Base-by-base conservation (phyloP, 1,140 invertebrate genomes). In the Planococcus citri region DNA sequence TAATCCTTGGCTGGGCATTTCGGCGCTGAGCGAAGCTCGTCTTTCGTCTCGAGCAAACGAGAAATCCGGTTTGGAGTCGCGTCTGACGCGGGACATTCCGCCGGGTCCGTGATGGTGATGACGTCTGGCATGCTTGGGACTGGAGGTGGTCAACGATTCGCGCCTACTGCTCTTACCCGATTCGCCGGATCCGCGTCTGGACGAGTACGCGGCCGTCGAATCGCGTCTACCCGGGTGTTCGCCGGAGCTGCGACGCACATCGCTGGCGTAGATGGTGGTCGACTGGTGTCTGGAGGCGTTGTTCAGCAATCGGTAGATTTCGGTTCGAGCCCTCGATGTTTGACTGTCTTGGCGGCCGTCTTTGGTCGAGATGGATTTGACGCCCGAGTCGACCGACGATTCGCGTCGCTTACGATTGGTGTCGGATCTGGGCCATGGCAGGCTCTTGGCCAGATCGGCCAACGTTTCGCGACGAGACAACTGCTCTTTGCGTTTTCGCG, bases 341-440 rank as follows among this genome's bases (percentile, higher is more conserved):
- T 64, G 60, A 21, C 60, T 27, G 74, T 90, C 86, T 74, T 83
- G 85, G 60, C 79, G 83, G 4, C 88, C 89, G 4, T 88, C 89
- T 17, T 87, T 80, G 1, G 85, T 85, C 73, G 88, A 87, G 25
- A 72, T 77, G 0, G 86, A 87, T 73, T 88, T 87, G 68, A 90
- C 87, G n/a, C 89, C 88, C 0, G 88, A 88, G 76, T 91, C 89
- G 20, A 88, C 88, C 21, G 88, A 90, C 20, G 88, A 91, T 73
- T 92, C 90, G 51, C 89, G 81, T 0, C 89, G 81, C 70, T 90
- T 89, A 25, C 85, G 80, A 51, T 81, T 51, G 51, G 74, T 74
- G 12, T 78, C 78, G 41, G 81, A 79, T 17, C 83, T 82, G 69
- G 86, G 82, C 86, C 89, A 91, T 0, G 88, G 88, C 20, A 91